Conservation (phyloP, 2,888 invertebrate genomes). For the Synergus laeviventris region DNA sequence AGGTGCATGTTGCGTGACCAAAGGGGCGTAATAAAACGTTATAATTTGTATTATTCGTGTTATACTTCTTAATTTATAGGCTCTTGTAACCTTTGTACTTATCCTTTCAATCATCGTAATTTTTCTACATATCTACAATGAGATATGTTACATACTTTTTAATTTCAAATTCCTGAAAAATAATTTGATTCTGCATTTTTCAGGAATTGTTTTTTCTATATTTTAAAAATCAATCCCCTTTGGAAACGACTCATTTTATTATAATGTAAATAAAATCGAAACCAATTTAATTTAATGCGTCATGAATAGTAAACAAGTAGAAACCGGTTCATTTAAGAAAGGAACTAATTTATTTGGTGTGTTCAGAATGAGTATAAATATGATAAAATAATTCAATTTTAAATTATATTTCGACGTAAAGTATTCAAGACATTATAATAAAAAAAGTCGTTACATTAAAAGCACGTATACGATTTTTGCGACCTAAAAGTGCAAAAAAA, state of each 20-base stretch:
- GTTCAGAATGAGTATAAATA: too few relatives aligned
- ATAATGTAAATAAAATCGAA: too few relatives aligned
- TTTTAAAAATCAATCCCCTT: too few relatives aligned
- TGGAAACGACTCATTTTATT: too few relatives aligned
- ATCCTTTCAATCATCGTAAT: neutral
- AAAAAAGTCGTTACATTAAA: constrained; percentile 1
- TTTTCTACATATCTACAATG: neutral
- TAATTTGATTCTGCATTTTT: too few relatives aligned
- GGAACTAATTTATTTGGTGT: too few relatives aligned
- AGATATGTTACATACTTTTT: too few relatives aligned
- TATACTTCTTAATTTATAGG: neutral
- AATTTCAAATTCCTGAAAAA: too few relatives aligned
- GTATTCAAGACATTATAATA: neutral
- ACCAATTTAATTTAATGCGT: too few relatives aligned
- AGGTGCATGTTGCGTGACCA: constrained; percentile 8
- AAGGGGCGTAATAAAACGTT: neutral
- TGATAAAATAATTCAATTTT: neutral
- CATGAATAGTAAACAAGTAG: too few relatives aligned
- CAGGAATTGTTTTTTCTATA: too few relatives aligned
- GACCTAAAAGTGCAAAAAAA: neutral
- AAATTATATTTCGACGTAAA: neutral
- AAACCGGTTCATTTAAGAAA: too few relatives aligned
- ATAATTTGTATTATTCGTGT: constrained; percentile 33
- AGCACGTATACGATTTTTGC: neutral
- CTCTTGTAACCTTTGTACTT: neutral